A percentile compares a stretch with the other conserved stretches of the same genome.
phyloP scores from a whole-genome alignment of 2,888 invertebrate genomes.

The Pedicia rivosa region DNA sequence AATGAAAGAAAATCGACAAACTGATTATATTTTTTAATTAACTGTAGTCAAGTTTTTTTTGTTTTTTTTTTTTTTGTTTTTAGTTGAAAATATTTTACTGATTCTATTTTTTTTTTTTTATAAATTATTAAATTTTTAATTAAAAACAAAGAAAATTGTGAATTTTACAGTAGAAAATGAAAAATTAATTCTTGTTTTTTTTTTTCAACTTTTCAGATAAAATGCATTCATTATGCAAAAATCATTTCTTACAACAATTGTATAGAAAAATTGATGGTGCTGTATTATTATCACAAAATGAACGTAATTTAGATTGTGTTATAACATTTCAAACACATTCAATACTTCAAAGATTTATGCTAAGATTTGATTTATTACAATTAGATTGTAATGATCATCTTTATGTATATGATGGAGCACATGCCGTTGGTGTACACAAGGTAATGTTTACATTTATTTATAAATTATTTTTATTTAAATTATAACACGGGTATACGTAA shows the following conservation, averaged over 20 bases:
- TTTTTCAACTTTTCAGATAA: constrained; percentile 46
- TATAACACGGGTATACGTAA: too few relatives aligned
- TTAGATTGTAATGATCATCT: constrained; percentile 90
- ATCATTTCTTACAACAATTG: constrained; percentile 73
- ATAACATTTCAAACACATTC: constrained; percentile 92
- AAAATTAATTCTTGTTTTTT: not conserved
- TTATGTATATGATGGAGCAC: constrained; percentile 83
- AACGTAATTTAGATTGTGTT: constrained; percentile 78
- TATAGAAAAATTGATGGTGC: constrained; percentile 87
- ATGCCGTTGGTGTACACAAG: constrained; percentile 76
- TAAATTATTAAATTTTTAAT: too few relatives aligned
- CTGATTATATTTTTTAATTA: too few relatives aligned
- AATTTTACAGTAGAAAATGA: too few relatives aligned
- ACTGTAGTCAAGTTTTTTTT: too few relatives aligned
- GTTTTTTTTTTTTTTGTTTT: too few relatives aligned
- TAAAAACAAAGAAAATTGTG: too few relatives aligned
- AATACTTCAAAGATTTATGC: constrained; percentile 85
- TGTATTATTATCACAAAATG: constrained; percentile 77
- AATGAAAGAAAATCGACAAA: too few relatives aligned
- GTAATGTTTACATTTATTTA: too few relatives aligned
- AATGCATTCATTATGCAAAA: constrained; percentile 80
- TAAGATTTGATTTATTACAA: constrained; percentile 80
- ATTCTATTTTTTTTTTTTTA: too few relatives aligned
- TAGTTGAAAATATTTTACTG: too few relatives aligned
- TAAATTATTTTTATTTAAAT: too few relatives aligned